phyloP scores from a whole-genome alignment of 2,113 vertebrate genomes.

The Asarcornis scutulata region DNA sequence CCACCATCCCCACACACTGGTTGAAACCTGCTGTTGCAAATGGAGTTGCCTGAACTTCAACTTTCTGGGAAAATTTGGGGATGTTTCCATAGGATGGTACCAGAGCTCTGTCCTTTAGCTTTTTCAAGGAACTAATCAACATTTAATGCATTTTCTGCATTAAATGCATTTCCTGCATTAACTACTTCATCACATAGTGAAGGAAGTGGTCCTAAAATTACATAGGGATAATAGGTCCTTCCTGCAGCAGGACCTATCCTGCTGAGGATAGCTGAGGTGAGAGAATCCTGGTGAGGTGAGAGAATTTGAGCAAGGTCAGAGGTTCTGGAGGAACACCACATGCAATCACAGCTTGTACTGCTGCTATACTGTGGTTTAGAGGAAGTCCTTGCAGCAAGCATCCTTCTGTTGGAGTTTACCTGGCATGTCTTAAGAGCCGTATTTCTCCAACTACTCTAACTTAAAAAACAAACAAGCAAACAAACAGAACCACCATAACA shows the following conservation, averaged over 20 bases:
- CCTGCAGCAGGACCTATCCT: not conserved
- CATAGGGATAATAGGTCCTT: not conserved
- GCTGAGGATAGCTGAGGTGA: no score
- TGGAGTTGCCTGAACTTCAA: not conserved
- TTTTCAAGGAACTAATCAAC: not conserved
- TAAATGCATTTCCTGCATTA: no score
- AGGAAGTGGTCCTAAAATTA: not conserved
- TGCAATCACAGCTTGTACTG: not conserved
- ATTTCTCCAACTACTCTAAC: not conserved
- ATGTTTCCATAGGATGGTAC: not conserved
- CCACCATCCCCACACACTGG: not conserved
- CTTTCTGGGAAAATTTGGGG: not conserved
- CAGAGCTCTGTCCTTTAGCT: not conserved
- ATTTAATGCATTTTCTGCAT: not conserved
- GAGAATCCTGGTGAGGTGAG: not conserved
- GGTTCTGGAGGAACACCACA: not conserved
- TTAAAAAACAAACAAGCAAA: not conserved
- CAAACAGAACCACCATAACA: not conserved
- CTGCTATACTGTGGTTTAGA: not conserved
- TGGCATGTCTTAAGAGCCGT: conserved; percentile 34
- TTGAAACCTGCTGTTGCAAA: conserved; percentile 35
- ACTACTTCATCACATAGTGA: fast-evolving
- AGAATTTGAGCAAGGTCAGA: not conserved
- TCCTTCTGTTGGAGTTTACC: conserved; percentile 27
- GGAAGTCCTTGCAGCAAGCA: not conserved